Conservation (phyloP, 1,140 invertebrate species). For the Theocolax elegans region DNA sequence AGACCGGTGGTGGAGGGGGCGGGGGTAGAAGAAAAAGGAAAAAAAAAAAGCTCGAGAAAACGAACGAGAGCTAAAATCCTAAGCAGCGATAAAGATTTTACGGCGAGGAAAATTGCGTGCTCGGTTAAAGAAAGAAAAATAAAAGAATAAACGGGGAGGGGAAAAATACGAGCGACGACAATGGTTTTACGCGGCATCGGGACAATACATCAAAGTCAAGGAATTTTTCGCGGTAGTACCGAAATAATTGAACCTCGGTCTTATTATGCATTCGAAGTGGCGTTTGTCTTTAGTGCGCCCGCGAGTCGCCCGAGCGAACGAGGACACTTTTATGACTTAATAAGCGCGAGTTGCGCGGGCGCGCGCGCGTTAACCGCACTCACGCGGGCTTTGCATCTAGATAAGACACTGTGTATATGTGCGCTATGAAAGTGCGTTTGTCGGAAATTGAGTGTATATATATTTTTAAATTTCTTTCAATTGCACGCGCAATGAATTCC, state of each 20-base stretch:
- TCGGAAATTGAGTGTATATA: neutral
- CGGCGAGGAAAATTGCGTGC: too few species aligned
- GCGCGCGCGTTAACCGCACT: constrained; percentile 1
- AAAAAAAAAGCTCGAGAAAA: neutral
- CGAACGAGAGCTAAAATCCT: too few species aligned
- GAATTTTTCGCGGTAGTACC: neutral
- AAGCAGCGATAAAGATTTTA: too few species aligned
- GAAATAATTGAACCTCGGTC: constrained; percentile 14
- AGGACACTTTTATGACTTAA: constrained; percentile 36
- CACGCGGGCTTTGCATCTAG: constrained; percentile 14
- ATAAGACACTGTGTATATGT: neutral
- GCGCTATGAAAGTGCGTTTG: neutral
- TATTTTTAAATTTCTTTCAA: too few species aligned
- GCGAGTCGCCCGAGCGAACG: neutral
- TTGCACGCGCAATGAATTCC: neutral
- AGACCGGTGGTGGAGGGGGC: too few species aligned
- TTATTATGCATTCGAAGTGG: neutral
- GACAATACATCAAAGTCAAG: neutral
- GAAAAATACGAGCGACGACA: neutral
- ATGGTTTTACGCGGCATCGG: neutral
- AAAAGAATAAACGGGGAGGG: too few species aligned
- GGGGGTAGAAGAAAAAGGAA: too few species aligned
- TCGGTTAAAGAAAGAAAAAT: too few species aligned
- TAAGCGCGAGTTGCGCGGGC: constrained; percentile 6
- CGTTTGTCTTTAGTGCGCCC: neutral